Base-by-base conservation (phyloP, 2,113 vertebrate genomes). In the Gobiocypris rarus region DNA sequence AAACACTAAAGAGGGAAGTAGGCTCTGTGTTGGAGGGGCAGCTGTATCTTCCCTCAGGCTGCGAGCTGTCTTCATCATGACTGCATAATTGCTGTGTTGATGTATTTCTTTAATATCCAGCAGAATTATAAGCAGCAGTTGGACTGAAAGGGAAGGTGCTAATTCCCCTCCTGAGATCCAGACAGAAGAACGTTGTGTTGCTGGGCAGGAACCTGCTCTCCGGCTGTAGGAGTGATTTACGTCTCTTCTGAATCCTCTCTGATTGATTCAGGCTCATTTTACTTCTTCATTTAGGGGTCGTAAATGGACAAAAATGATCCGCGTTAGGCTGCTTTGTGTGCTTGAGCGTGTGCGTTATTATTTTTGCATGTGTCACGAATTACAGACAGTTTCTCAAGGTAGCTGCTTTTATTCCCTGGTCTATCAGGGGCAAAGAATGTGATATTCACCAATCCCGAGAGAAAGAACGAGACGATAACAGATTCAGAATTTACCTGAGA, bases 71-170 rank as follows among this genome's bases (percentile, higher is more conserved):
- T 83, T 54, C 61, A 88, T 87, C 83, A 83, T 73, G 73, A 76
- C 75, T 65, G 84, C 88, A 69, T 91, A 91, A 93, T 92, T 91
- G 87, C 89, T 87, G 77, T 87, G 86, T 89, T 93, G 92, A 93
- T 91, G 87, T 91, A 92, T 92, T 92, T 92, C 89, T 91, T 92
- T 91, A 92, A 92, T 92, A 90, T 91, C 82, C 89, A 89, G 85
- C 63, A 63, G 85, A 89, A 90, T 86, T 89, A 88, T 43, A 74
- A 81, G 80, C 84, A 84, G 86, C 73, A 69, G 67, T 58, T 4
- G 73, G 13, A 56, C 58, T 50, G 28, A 82, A 24, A 81, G 45
- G 45, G 56, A 70, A 28, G 65, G 31, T 65, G 71, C 28, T 24
- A 76, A 70, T 67, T 75, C 28, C 45, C 61, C 84, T 71, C 56